Evolutionary conservation across 2,113 vertebrate genomes (phyloP).

Genomic region (Chroicocephalus ridibundus): DNA sequence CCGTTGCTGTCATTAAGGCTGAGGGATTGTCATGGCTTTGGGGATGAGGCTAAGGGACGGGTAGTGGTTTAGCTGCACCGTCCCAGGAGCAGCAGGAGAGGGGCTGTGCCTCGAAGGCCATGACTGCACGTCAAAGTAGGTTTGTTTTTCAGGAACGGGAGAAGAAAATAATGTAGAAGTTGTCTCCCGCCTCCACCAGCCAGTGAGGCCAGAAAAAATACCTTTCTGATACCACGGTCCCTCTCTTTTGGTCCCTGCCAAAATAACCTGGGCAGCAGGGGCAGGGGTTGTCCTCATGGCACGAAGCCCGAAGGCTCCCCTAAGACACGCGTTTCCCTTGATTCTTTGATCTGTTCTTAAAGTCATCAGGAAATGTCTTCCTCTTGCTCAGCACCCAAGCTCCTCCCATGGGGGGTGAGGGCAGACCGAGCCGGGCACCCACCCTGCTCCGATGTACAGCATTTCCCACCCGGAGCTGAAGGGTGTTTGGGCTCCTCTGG

Average conservation of each 20-base stretch:
- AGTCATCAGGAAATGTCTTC: neutral
- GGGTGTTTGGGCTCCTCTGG: neutral
- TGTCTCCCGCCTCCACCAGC: neutral
- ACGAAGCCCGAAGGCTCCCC: neutral
- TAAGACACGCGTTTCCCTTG: neutral
- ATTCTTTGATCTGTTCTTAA: neutral
- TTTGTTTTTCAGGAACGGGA: neutral
- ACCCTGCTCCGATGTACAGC: neutral
- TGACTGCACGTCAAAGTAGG: neutral
- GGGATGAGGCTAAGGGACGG: neutral
- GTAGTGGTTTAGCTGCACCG: accelerated
- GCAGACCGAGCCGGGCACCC: accelerated
- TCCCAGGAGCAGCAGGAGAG: neutral
- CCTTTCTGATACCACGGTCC: neutral
- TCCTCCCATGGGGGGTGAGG: neutral
- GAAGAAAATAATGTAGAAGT: neutral
- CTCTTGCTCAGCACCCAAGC: neutral
- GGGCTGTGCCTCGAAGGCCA: neutral
- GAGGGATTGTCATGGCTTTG: neutral
- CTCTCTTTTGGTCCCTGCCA: neutral
- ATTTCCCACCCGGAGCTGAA: neutral
- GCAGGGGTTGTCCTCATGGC: neutral
- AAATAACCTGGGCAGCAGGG: neutral
- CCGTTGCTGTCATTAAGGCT: accelerated
- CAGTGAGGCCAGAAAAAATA: neutral